Percentiles rank a stretch among this genome's conserved stretches.
These are phyloP conservation scores for Sitophilus oryzae DNA, from an alignment of 1,140 invertebrate species.

Conservation along the genomic window DNA sequence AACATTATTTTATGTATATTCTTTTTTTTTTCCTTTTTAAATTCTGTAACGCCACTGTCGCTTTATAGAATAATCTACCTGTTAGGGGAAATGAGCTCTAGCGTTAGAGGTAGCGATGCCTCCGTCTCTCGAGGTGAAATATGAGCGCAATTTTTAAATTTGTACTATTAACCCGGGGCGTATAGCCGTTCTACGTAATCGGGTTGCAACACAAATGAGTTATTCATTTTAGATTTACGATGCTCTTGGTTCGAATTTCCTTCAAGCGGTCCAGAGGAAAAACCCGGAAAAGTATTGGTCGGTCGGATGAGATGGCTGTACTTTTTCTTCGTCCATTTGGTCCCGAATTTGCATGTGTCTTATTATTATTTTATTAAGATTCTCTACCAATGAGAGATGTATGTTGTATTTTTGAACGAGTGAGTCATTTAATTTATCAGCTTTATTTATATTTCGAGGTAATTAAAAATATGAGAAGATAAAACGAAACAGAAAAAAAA, in stretches of 20 bases:
- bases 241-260: constrained; percentile 30
- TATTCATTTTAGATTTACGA: constrained; percentile 40
- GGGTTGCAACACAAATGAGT: constrained; percentile 36
- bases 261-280: constrained; percentile 5
- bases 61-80: constrained; percentile 31
- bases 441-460: too few species aligned
- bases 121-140: constrained; percentile 27
- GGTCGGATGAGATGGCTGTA: background rate
- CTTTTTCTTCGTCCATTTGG: background rate
- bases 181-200: constrained; percentile 33
- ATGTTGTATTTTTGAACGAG: too few species aligned
- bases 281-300: background rate
- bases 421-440: too few species aligned
- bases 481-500: too few species aligned
- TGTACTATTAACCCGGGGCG: constrained; percentile 34
- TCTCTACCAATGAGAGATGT: too few species aligned
- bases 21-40: too few species aligned
- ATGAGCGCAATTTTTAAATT: constrained; percentile 39
- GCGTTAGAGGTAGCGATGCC: too few species aligned
- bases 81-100: constrained; percentile 30
- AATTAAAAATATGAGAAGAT: too few species aligned
- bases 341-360: background rate
- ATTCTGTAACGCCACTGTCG: too few species aligned
- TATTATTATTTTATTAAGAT: background rate
- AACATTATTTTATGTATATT: too few species aligned